Base-by-base conservation (phyloP, 2,888 invertebrate genomes). In the Volucella inanis region DNA sequence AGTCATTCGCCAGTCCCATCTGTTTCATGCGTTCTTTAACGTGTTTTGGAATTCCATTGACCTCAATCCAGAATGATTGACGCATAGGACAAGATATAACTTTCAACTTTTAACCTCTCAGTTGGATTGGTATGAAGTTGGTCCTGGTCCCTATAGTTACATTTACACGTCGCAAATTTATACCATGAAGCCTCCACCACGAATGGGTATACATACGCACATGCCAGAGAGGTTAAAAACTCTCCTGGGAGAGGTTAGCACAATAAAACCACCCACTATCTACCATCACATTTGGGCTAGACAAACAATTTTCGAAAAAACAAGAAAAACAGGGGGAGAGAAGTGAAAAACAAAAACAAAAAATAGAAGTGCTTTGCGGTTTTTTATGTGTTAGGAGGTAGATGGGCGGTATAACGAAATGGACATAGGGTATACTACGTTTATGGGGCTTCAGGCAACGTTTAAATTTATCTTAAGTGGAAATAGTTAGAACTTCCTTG, bases 41-140 rank as follows among this genome's bases (percentile, higher is more conserved):
- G 71, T 41, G 57, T 54, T 76, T 76, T 71, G 50, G 45, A 64
- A 57, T 64, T 83, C 47, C 68, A 59, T 72, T 82, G 71, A 76
- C 71, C 65, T 68, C 68, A 38, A 31, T 14, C 41, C 59, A 59
- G 49, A 9, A 62, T 22, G 38, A 22, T 52, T 22, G 43, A n/a
- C 55, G 15, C 70, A 64, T 39, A 71, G 10, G 57, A 15, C 39
- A 68, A 57, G 61, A 65, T 65, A 52, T 15, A 59, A 31, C 41
- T 65, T 57, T 22, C 59, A 72, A 80, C 52, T 67, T 72, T 52
- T 14, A 67, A 65, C 72, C 50, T 61, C 39, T 70, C 49, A 57
- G 55, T 71, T 57, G 47, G 18, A 68, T 61, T 38, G n/a, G 22
- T 22, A 22, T 22, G 18, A 22, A 15, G 8, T 39, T 15, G 11